Percentiles rank a stretch among this genome's conserved stretches.
Evolutionary conservation across 2,113 vertebrate species (phyloP).

Genomic region (Callipepla californica): DNA sequence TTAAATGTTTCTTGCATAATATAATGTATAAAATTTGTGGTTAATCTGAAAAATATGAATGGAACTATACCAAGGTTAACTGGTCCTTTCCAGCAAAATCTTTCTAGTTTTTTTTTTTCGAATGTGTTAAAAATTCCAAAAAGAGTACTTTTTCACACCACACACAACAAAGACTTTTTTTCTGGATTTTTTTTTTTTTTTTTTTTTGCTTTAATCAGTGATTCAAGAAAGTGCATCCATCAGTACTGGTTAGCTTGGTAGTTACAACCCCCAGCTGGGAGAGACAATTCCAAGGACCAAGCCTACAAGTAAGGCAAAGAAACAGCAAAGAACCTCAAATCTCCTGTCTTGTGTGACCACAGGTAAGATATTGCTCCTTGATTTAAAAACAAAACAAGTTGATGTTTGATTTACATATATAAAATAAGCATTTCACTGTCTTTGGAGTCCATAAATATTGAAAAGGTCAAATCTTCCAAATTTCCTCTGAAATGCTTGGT

Average conservation of each 20-base stretch:
- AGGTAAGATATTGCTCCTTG: neutral
- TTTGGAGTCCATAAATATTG: neutral
- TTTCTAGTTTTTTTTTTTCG: neutral
- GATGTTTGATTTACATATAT: neutral
- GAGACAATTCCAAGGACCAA: neutral
- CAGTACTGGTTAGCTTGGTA: neutral
- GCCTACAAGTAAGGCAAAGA: neutral
- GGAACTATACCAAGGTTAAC: neutral
- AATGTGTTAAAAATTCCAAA: neutral
- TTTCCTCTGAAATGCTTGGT: neutral
- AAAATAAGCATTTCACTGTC: neutral
- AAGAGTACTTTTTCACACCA: neutral
- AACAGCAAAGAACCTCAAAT: neutral
- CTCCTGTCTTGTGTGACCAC: neutral
- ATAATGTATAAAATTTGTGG: neutral
- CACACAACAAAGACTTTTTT: neutral
- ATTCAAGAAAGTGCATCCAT: neutral
- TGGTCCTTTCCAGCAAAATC: neutral
- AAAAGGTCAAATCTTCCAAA: neutral
- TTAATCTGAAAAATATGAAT: neutral
- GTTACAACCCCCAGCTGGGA: rapidly evolving
- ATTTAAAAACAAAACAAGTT: neutral
- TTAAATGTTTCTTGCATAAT: neutral
- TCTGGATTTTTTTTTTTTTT: no score
- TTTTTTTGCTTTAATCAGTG: neutral